Evolutionary conservation across 2,888 invertebrate genomes (phyloP), one percentile per base, ranked within the genome.

Genomic region (Euproctis similis): DNA sequence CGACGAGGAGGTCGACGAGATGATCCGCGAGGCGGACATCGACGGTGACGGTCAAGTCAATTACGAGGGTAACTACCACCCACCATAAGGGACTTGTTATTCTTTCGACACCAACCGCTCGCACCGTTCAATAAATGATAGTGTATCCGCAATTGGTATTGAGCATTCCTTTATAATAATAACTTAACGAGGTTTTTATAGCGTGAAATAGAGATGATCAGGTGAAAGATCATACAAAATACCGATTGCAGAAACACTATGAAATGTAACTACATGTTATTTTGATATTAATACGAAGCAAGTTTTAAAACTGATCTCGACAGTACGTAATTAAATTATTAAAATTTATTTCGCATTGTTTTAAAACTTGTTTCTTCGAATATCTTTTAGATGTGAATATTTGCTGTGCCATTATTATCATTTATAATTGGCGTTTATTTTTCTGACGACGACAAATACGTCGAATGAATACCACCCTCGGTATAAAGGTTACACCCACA

Each of bases 31-130:
- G 88, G 97, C 97, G 62, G 97, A 98, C 87, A 97, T 98, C 85
- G 98, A 98, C 85, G 97, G 97, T 73, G 98, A 98, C 86, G 98
- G 98, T 60, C 97, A 98, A 89, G 97, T 98, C 87, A 96, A 96
- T 90, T 97, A 97, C 85, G 95, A 95, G 90, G 95, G 93, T 93
- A 69, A 78, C 82, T 67, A 24, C 29, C 8, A 9, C 23, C 7
- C 23, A n/a, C n/a, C n/a, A n/a, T n/a, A n/a, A n/a, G n/a, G n/a
- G n/a, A n/a, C n/a, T n/a, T n/a, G n/a, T n/a, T n/a, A n/a, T n/a
- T n/a, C n/a, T n/a, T n/a, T n/a, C n/a, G n/a, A n/a, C n/a, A n/a
- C n/a, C n/a, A n/a, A n/a, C n/a, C n/a, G n/a, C n/a, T n/a, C n/a
- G n/a, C n/a, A n/a, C n/a, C n/a, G n/a, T n/a, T n/a, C n/a, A n/a